These are phyloP conservation scores for Ceratina japonica DNA, from an alignment of 1,140 invertebrate species.

Conservation along the genomic window DNA sequence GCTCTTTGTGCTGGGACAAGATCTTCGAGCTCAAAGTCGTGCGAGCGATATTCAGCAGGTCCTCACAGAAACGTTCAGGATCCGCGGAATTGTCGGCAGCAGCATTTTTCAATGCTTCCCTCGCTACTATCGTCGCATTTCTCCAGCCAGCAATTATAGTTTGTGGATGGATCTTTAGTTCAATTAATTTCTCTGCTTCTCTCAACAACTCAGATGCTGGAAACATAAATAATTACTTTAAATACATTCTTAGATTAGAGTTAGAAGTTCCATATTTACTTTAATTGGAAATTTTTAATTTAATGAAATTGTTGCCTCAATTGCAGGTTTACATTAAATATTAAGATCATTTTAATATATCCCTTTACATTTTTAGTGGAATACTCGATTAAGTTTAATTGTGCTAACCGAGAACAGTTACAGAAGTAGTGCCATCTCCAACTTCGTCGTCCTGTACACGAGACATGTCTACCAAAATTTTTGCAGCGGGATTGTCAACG, in stretches of 20 bases:
- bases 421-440: slow-evolving; percentile 99
- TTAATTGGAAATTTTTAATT: no score
- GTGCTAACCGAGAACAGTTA: slow-evolving; percentile 91
- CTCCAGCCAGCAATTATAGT: slow-evolving; percentile 98
- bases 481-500: slow-evolving; percentile 99
- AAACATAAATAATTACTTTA: slow-evolving; percentile 32
- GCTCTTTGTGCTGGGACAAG: slow-evolving; percentile 97
- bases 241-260: background rate
- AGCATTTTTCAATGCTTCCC: slow-evolving; percentile 88
- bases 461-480: slow-evolving; percentile 99
- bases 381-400: background rate
- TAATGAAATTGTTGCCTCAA: no score
- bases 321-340: no score
- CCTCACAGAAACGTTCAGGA: slow-evolving; percentile 89
- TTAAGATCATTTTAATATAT: no score
- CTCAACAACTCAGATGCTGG: slow-evolving; percentile 95
- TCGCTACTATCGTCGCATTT: slow-evolving; percentile 90
- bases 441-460: slow-evolving; percentile 99
- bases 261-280: background rate
- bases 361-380: no score
- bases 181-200: slow-evolving; percentile 96
- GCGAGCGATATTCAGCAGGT: slow-evolving; percentile 97
- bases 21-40: slow-evolving; percentile 99
- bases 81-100: slow-evolving; percentile 92
- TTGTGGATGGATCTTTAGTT: slow-evolving; percentile 98